Evolutionary conservation across 2,888 invertebrate genomes (phyloP), one percentile per base, ranked within the genome.

Genomic region (Lasioglossum figueresi): DNA sequence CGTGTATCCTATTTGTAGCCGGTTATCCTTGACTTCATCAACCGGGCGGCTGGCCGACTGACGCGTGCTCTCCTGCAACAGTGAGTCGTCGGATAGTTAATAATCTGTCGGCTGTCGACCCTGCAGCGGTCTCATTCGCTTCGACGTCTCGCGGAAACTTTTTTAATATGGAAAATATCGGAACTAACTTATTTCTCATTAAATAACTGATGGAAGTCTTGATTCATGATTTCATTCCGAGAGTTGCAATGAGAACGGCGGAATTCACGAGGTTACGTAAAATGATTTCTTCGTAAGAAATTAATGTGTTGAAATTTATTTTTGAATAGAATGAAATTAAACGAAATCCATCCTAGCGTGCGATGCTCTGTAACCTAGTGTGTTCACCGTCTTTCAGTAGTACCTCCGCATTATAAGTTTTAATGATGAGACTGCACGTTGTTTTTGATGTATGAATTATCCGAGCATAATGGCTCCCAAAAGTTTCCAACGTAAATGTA

Each of bases 1-100:
- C 43, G 75, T 43, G 52, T 76, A 75, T 83, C 71, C 78, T 83
- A 83, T 83, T 79, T 71, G 76, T n/a, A 52, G 56, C 19, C 59
- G 59, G 40, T 43, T 82, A 59, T 76, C 63, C 75, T 85, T 68
- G 81, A 23, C 48, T 56, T 68, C 76, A n/a, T 74, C 76, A 56
- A 66, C 56, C 48, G 45, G 34, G 23, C 40, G 75, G n/a, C 74
- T 63, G 70, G 74, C 52, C 27, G 78, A 19, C 10, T 37, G 45
- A n/a, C 14, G 12, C 68, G 14, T 16, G 14, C 14, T 52, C 52
- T 40, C 59, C 84, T 84, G 83, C 8, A 82, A 84, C 52, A 75
- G 23, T 43, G 1, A 23, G 19, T 34, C 23, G 37, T 68, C 12
- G 8, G 37, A 37, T 68, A 10, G n/a, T 37, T n/a, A 37, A 37